Evolutionary conservation across 92 coral and sea anemone species (phyloP).

Genomic region (Siderastrea radians): DNA sequence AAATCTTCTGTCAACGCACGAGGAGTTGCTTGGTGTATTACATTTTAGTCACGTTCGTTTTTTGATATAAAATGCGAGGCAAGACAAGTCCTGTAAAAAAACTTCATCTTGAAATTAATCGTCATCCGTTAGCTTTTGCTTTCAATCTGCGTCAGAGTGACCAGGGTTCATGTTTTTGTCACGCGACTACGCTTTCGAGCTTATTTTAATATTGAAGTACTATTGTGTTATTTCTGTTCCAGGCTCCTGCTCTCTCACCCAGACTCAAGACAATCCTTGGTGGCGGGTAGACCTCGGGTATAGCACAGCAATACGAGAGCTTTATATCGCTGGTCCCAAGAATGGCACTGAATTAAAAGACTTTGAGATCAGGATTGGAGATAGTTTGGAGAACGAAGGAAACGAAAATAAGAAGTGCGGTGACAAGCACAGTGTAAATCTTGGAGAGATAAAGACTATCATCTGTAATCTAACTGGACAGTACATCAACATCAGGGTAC

Average conservation of each 20-base stretch:
- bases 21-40: too few species aligned
- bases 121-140: too few species aligned
- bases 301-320: conserved; percentile 80
- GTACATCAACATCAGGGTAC: conserved; percentile 81
- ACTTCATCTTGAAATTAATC: too few species aligned
- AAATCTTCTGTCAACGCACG: too few species aligned
- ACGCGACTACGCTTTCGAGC: too few species aligned
- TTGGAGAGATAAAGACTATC: conserved; percentile 86
- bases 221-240: conserved; percentile 10
- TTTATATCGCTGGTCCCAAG: conserved; percentile 83
- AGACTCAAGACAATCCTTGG: conserved; percentile 83
- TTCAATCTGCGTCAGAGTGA: too few species aligned
- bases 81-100: too few species aligned
- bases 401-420: conserved; percentile 78
- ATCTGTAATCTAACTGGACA: conserved; percentile 87
- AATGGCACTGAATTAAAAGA: conserved; percentile 74
- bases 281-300: conserved; percentile 91
- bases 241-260: conserved; percentile 84
- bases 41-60: too few species aligned
- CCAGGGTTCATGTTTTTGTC: too few species aligned
- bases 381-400: conserved; percentile 85
- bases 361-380: conserved; percentile 93
- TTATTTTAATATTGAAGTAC: too few species aligned
- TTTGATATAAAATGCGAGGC: too few species aligned
- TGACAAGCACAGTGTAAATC: conserved; percentile 80